These are phyloP conservation scores for Remorina albescens DNA, from an alignment of 2,797 vertebrate species.

Conservation along the genomic window DNA sequence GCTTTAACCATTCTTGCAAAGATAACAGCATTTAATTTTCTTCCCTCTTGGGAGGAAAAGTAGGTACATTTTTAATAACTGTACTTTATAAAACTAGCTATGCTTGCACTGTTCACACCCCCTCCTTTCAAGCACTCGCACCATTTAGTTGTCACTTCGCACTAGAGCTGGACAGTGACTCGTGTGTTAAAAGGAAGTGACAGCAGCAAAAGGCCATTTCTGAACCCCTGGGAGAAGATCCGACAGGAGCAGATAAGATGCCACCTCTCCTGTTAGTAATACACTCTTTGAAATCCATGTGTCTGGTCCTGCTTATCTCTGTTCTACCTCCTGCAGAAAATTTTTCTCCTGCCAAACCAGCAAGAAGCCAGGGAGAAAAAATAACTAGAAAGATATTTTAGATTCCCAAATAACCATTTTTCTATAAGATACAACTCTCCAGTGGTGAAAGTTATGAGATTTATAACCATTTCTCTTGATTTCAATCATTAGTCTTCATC, in stretches of 20 bases:
- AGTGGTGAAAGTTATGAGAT: no score
- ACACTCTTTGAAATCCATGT: slow-evolving; percentile 33
- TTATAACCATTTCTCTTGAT: background rate
- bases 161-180: slow-evolving; percentile 34
- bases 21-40: background rate
- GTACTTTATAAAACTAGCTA: slow-evolving; percentile 25
- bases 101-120: slow-evolving; percentile 42
- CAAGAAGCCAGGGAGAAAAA: background rate
- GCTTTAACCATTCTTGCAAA: slow-evolving; percentile 7
- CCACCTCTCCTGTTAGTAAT: slow-evolving; percentile 12
- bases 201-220: slow-evolving; percentile 62
- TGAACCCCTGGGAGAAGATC: slow-evolving; percentile 41
- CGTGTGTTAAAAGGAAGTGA: slow-evolving; percentile 52
- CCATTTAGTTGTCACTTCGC: slow-evolving; percentile 42
- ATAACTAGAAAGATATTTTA: no score
- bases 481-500: slow-evolving; percentile 13
- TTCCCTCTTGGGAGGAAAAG: background rate
- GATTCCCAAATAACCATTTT: no score
- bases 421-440: no score
- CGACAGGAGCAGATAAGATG: slow-evolving; percentile 36
- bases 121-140: slow-evolving; percentile 16
- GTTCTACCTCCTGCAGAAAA: background rate
- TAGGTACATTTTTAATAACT: background rate
- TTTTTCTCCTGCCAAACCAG: background rate
- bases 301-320: background rate